Evolutionary conservation across 2,113 vertebrate species (phyloP), one percentile per base, ranked within the genome.

Genomic region (Pao palembangensis): DNA sequence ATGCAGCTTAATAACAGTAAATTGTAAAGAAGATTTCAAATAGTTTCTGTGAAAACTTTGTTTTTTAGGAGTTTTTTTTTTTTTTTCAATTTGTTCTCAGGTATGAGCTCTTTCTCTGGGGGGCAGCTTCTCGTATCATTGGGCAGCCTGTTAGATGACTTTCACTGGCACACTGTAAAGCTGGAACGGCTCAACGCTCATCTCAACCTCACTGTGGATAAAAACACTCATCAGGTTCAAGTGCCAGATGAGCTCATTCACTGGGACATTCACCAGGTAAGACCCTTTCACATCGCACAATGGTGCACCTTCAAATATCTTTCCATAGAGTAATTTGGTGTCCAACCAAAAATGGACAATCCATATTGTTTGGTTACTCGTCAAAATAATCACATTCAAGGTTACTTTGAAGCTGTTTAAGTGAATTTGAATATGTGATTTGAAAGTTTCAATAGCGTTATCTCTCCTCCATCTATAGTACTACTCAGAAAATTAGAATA

Each of bases 121-220:
- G 75, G 85, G 43, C 88, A 87, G 78, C 78, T 90, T 69, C 89
- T 83, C 25, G 87, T 91, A 62, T 91, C 90, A 0, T 67, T 95
- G 79, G 96, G 95, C 46, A 98, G 95, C 76, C 90, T 99, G 62
- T 89, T 99, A 58, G 95, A 99, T 51, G 96, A 99, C 72, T 94
- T 95, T 41, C 96, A 99, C 51, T 99, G 96, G 96, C 96, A 99
- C 82, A 88, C 84, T 1, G 91, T 96, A 54, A 89, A 91, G 63
- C 82, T 99, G 72, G 94, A 96, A 71, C 80, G 84, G n/a, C 77
- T 92, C 79, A 93, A 91, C 81, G 83, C 84, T 60, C 91, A 93
- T 74, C 86, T 97, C 78, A 98, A 95, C 88, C 91, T 98, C 66
- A 95, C 93, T 0, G 94, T 98, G 88, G 95, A 98, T 78, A 94